Percentiles rank a stretch among this genome's conserved stretches.
Conservation (phyloP, 1,140 invertebrate species). For the Heterodera schachtii region DNA sequence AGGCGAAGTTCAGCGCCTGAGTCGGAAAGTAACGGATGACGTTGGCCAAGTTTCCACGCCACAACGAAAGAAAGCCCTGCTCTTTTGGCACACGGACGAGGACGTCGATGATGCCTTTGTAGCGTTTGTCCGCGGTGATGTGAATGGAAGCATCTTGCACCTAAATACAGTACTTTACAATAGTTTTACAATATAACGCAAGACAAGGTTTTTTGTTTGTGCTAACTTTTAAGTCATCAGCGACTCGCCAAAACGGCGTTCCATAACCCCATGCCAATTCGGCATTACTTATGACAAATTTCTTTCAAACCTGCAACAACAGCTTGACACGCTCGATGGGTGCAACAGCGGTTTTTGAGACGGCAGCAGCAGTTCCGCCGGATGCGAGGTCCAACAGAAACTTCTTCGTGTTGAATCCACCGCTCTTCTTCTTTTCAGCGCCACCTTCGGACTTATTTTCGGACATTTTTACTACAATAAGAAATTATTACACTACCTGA, state of each 20-base stretch:
- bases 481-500: too few relatives aligned
- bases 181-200: too few relatives aligned
- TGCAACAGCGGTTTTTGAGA: conserved; percentile 73
- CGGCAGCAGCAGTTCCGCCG: too few relatives aligned
- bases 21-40: conserved; percentile 65
- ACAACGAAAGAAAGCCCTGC: conserved; percentile 57
- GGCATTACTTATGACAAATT: neutral
- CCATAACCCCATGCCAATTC: neutral
- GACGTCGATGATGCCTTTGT: conserved; percentile 65
- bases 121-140: conserved; percentile 73
- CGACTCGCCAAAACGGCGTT: too few relatives aligned
- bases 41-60: conserved; percentile 64
- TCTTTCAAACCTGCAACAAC: conserved; percentile 66
- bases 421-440: too few relatives aligned
- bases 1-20: conserved; percentile 65
- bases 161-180: conserved; percentile 35
- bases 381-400: conserved; percentile 59
- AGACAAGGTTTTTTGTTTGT: too few relatives aligned
- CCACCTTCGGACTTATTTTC: too few relatives aligned
- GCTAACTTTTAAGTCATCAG: too few relatives aligned
- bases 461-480: too few relatives aligned
- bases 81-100: conserved; percentile 59
- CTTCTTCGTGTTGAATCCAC: conserved; percentile 25
- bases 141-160: conserved; percentile 71
- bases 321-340: conserved; percentile 69